Evolutionary conservation across 2,797 vertebrate genomes (phyloP).

Genomic region (Notolepis coatsorum): DNA sequence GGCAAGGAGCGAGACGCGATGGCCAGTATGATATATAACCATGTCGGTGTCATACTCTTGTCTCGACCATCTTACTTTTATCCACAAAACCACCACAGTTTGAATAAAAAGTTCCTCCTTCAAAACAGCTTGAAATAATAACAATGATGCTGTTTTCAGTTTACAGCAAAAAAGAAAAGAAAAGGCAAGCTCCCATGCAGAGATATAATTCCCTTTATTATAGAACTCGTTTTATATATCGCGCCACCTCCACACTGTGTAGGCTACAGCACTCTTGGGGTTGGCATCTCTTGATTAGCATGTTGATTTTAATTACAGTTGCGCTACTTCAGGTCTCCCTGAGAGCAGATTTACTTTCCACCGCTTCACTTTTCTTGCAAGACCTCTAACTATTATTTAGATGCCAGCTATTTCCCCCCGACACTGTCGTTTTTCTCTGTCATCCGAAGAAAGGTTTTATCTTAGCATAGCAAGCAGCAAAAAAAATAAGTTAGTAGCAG

Average conservation of each 20-base stretch:
- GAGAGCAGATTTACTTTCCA: background rate
- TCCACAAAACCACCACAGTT: no score
- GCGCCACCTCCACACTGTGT: slow-evolving; percentile 22
- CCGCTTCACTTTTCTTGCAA: slow-evolving; percentile 8
- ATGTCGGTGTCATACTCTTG: background rate
- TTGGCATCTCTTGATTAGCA: slow-evolving; percentile 32
- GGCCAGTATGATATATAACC: no score
- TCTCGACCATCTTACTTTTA: background rate
- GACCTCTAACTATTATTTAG: slow-evolving; percentile 4
- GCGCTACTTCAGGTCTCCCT: slow-evolving; percentile 5
- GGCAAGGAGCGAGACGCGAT: no score
- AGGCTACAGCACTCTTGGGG: slow-evolving; percentile 20
- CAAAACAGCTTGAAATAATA: background rate
- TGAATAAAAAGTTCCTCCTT: background rate
- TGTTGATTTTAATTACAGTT: slow-evolving; percentile 48
- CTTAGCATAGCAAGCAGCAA: background rate
- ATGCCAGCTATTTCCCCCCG: background rate
- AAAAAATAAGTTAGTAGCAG: slow-evolving; percentile 1
- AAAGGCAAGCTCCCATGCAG: slow-evolving; percentile 18
- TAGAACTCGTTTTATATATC: slow-evolving; percentile 2
- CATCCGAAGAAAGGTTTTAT: slow-evolving; percentile 38
- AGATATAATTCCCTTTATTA: slow-evolving; percentile 19
- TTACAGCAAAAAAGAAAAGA: slow-evolving; percentile 3
- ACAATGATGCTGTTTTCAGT: background rate
- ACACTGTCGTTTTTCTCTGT: background rate